These are phyloP conservation scores for Willowsia nigromaculata DNA, from an alignment of 2,888 invertebrate species.

Conservation along the genomic window DNA sequence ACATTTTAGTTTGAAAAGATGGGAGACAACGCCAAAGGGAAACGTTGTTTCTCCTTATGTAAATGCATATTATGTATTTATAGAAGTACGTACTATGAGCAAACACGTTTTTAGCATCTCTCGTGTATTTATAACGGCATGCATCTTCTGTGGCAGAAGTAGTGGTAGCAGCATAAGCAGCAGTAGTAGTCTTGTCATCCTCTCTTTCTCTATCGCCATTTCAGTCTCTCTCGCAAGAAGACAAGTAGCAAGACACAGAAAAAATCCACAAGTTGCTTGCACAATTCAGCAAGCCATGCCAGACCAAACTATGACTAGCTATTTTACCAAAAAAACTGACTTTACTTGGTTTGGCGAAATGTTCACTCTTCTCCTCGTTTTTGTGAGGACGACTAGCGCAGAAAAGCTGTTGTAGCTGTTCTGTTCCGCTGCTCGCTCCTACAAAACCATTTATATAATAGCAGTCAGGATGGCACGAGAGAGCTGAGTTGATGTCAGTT, in stretches of 20 bases:
- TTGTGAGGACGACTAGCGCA: not conserved
- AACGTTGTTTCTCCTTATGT: not conserved
- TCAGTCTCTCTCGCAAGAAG: not conserved
- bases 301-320: not conserved
- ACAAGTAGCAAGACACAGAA: not conserved
- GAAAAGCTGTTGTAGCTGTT: not conserved
- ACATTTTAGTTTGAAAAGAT: not conserved
- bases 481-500: slow-evolving; percentile 57
- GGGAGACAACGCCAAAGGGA: not conserved
- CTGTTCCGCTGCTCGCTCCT: not conserved
- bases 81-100: not conserved
- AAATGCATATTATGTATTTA: not conserved
- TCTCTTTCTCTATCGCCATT: not conserved
- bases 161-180: not conserved
- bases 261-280: slow-evolving; percentile 63
- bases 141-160: not conserved
- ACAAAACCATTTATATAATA: not conserved
- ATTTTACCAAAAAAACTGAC: not conserved
- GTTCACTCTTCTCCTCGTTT: not conserved
- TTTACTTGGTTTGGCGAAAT: not conserved
- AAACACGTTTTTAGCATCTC: not conserved
- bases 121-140: not conserved
- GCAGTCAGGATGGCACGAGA: slow-evolving; percentile 44
- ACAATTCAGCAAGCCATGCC: not conserved
- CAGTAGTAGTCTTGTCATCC: not conserved